A percentile compares a stretch with the other conserved stretches of the same genome.
Conservation (phyloP, 2,888 invertebrate species). For the Ceramica pisi region DNA sequence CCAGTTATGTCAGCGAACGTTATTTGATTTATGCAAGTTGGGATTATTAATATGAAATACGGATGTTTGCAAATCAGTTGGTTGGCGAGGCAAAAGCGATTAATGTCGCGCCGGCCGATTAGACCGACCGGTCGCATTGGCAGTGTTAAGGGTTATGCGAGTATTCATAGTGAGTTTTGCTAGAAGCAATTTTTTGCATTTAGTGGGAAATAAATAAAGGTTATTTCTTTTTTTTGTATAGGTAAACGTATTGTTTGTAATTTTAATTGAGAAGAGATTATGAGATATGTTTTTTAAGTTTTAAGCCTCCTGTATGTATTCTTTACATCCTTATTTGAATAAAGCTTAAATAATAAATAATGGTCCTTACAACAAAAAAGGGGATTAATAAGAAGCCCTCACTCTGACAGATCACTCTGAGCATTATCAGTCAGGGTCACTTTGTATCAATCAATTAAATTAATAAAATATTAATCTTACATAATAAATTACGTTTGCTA, state of each 20-base stretch:
- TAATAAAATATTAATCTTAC: conserved; percentile 50
- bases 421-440: conserved; percentile 26
- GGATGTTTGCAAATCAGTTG: conserved; percentile 49
- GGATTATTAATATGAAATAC: conserved; percentile 59
- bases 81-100: conserved; percentile 43
- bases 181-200: neutral
- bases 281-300: neutral
- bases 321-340: neutral
- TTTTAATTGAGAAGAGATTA: neutral
- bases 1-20: conserved; percentile 24
- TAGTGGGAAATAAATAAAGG: neutral
- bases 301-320: neutral
- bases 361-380: conserved; percentile 3
- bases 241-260: too few relatives aligned
- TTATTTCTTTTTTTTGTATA: neutral
- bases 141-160: conserved; percentile 39
- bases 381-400: conserved; percentile 1
- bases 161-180: neutral
- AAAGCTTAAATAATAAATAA: conserved; percentile 1
- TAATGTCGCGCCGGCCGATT: conserved; percentile 45
- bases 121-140: conserved; percentile 21
- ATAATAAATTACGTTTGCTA: conserved; percentile 46
- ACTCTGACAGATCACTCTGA: conserved; percentile 2
- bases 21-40: conserved; percentile 55
- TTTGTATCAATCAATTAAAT: conserved; percentile 45